Evolutionary conservation across 2,113 vertebrate genomes (phyloP), one percentile per base, ranked within the genome.

Genomic region (Cygnus buccinator): DNA sequence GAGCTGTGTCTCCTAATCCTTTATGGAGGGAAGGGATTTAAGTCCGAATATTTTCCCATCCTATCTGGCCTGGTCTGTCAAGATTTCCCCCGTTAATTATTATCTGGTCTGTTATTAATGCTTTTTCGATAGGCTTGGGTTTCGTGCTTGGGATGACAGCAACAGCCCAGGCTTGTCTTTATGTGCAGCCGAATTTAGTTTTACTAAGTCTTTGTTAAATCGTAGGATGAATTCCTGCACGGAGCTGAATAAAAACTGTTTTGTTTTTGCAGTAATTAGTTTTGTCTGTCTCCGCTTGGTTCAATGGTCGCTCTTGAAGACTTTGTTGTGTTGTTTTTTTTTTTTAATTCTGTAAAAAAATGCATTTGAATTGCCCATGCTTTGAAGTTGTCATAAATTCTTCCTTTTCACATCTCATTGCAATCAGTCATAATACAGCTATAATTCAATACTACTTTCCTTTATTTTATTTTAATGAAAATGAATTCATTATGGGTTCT

Each of bases 311-410:
- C 67, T 88, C 89, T 96, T 82, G 62, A 94, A 95, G 67, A 39
- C 80, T 96, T 92, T 68, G 61, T 95, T 94, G 76, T 90, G 55
- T 62, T 79, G 41, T 23, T 41, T 4, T 39, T 31, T 39, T 54
- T 46, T 83, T 84, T 70, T 35, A 84, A 17, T 95, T 87, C 74
- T 85, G 63, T 67, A 52, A 79, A 85, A 48, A 84, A 92, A 92
- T 57, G 54, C 1, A 0, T 94, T 89, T 91, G 76, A 92, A 84
- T 94, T 87, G 79, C 73, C 70, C 13, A 8, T 62, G 58, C 92
- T 96, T 95, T 92, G 95, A 96, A 93, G 81, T 62, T 62, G 74
- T 92, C 86, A 23, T 82, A 78, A 87, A 31, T 93, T 77, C 91
- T 94, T 93, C 55, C 39, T 90, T 93, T 93, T 92, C 66, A 9